Evolutionary conservation across 2,888 invertebrate genomes (phyloP).

Genomic region (Drosophila setosimentum): DNA sequence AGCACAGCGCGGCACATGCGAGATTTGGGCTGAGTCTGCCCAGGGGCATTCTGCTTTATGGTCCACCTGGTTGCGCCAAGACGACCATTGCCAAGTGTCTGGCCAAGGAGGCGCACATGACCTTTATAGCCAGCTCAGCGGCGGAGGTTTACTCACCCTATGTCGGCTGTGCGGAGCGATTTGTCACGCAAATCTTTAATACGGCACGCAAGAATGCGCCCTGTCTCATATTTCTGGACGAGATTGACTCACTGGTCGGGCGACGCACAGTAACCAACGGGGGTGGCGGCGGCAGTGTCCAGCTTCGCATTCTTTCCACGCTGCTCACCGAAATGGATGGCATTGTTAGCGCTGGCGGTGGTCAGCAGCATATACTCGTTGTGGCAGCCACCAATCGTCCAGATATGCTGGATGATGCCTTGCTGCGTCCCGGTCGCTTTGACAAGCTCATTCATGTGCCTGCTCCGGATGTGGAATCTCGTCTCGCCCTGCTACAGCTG

Average conservation of each 20-base stretch:
- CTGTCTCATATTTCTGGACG: conserved; percentile 88
- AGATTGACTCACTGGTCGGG: conserved; percentile 87
- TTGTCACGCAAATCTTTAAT: conserved; percentile 87
- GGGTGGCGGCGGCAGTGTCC: conserved; percentile 85
- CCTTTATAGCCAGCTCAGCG: conserved; percentile 87
- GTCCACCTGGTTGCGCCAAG: conserved; percentile 89
- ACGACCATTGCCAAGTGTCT: conserved; percentile 87
- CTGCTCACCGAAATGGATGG: conserved; percentile 89
- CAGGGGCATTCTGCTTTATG: conserved; percentile 87
- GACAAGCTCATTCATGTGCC: conserved; percentile 88
- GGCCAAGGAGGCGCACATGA: conserved; percentile 86
- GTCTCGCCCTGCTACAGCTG: conserved; percentile 85
- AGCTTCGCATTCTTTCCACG: conserved; percentile 87
- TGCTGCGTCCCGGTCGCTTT: conserved; percentile 88
- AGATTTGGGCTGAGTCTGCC: conserved; percentile 87
- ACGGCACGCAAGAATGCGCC: conserved; percentile 87
- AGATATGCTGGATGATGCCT: conserved; percentile 88
- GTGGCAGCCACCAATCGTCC: conserved; percentile 89
- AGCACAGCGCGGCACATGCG: conserved; percentile 86
- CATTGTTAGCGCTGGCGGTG: conserved; percentile 83
- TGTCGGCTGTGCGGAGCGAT: conserved; percentile 88
- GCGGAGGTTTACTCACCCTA: conserved; percentile 89
- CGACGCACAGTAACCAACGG: conserved; percentile 76
- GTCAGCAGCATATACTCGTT: conserved; percentile 86
- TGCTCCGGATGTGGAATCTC: conserved; percentile 86